Percentiles rank a stretch among this genome's conserved stretches.
phyloP scores from a whole-genome alignment of 1,140 invertebrate species.

The Bombus consobrinus region DNA sequence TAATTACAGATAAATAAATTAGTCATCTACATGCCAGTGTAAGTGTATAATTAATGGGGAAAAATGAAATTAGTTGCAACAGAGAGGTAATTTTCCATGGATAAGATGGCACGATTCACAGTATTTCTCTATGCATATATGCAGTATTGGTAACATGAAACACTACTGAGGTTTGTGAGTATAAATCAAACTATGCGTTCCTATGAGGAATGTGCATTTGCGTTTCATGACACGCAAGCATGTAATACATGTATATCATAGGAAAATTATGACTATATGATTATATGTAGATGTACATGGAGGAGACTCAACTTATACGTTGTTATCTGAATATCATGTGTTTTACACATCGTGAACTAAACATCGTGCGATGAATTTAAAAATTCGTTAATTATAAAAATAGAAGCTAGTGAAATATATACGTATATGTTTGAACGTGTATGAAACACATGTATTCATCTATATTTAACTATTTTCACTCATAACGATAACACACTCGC shows the following conservation, averaged over 20 bases:
- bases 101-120: background rate
- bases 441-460: too few species aligned
- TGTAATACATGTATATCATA: slow-evolving; percentile 4
- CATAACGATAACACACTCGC: too few species aligned
- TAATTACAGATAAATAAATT: background rate
- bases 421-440: too few species aligned
- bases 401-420: too few species aligned
- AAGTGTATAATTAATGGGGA: background rate
- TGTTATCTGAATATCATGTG: background rate
- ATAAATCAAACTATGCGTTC: slow-evolving; percentile 26
- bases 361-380: background rate
- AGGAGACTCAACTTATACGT: slow-evolving; percentile 1
- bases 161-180: background rate
- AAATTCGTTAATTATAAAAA: background rate
- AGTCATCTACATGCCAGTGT: background rate
- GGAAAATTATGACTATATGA: slow-evolving; percentile 17
- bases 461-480: too few species aligned
- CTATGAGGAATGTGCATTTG: slow-evolving; percentile 24
- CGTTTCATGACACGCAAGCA: slow-evolving; percentile 12
- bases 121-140: background rate
- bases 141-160: slow-evolving; percentile 5
- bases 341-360: too few species aligned
- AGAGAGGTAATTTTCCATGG: too few species aligned
- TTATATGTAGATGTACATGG: background rate
- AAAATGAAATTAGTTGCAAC: too few species aligned